phyloP scores from a whole-genome alignment of 1,140 invertebrate species.

The Papilio helenus region DNA sequence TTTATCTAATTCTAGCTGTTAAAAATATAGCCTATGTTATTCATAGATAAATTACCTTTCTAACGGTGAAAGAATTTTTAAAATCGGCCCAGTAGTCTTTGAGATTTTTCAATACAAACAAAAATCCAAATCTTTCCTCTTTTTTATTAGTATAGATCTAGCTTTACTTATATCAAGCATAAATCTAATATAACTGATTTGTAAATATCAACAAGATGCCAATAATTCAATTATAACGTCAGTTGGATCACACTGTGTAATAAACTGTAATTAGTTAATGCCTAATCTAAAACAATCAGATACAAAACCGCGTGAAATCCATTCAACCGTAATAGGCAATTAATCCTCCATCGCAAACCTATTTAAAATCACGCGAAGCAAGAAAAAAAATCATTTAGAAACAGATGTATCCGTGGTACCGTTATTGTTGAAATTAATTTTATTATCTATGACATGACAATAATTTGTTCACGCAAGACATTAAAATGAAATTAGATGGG shows the following conservation, averaged over 20 bases:
- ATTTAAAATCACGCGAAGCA: slow-evolving; percentile 68
- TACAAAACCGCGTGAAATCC: slow-evolving; percentile 61
- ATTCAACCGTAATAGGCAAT: slow-evolving; percentile 61
- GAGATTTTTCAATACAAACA: too few relatives aligned
- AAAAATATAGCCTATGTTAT: too few relatives aligned
- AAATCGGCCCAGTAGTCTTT: too few relatives aligned
- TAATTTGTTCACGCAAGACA: slow-evolving; percentile 78
- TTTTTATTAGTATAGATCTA: too few relatives aligned
- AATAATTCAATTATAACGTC: neutral
- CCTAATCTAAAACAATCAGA: slow-evolving; percentile 10
- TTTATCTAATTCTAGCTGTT: neutral
- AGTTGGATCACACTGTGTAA: slow-evolving; percentile 1
- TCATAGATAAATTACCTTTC: too few relatives aligned
- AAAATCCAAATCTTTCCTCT: too few relatives aligned
- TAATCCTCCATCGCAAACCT: slow-evolving; percentile 61
- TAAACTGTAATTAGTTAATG: neutral
- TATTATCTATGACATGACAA: slow-evolving; percentile 72
- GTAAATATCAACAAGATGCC: neutral
- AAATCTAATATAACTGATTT: neutral
- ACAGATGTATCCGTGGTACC: slow-evolving; percentile 72
- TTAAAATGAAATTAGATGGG: slow-evolving; percentile 73
- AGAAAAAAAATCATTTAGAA: slow-evolving; percentile 62
- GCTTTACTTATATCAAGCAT: neutral
- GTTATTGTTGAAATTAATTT: slow-evolving; percentile 70
- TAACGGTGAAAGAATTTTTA: too few relatives aligned